Percentiles rank a stretch among this genome's conserved stretches.
These are phyloP conservation scores for Myotis davidii DNA, from an alignment of 2,113 vertebrate species.

Conservation along the genomic window DNA sequence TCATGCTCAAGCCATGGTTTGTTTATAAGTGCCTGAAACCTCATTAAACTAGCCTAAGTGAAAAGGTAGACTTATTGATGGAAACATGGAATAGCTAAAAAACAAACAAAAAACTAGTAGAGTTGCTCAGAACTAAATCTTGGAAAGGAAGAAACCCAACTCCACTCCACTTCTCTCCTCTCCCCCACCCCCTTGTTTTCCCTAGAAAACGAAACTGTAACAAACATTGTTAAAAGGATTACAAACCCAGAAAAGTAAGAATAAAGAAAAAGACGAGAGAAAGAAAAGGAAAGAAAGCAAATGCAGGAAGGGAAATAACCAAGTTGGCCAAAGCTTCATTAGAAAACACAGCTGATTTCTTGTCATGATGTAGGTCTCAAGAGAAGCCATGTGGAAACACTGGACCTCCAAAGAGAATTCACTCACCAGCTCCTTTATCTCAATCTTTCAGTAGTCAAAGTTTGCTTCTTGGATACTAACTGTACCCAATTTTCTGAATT, in stretches of 20 bases:
- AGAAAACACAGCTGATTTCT: neutral
- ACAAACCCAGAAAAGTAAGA: neutral
- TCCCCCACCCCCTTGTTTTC: neutral
- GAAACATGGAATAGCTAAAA: neutral
- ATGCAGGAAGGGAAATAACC: neutral
- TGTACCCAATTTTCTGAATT: neutral
- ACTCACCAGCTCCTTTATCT: neutral
- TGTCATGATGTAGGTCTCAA: neutral
- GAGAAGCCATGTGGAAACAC: too few species aligned
- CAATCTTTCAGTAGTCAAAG: neutral
- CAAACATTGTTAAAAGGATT: neutral
- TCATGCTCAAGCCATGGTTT: neutral
- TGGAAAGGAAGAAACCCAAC: neutral
- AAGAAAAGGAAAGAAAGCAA: neutral
- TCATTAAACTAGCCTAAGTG: neutral
- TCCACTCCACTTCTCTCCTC: too few species aligned
- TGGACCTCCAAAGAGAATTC: neutral
- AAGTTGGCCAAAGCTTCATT: neutral
- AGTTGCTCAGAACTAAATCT: neutral
- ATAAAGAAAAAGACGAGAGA: neutral
- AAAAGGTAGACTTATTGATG: neutral
- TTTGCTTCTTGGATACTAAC: neutral
- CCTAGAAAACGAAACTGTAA: neutral
- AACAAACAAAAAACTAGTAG: neutral
- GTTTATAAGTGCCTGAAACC: neutral